Percentiles rank a stretch among this genome's conserved stretches.
These are phyloP conservation scores for Ormyrus labotus DNA, from an alignment of 2,888 invertebrate genomes.

Conservation along the genomic window DNA sequence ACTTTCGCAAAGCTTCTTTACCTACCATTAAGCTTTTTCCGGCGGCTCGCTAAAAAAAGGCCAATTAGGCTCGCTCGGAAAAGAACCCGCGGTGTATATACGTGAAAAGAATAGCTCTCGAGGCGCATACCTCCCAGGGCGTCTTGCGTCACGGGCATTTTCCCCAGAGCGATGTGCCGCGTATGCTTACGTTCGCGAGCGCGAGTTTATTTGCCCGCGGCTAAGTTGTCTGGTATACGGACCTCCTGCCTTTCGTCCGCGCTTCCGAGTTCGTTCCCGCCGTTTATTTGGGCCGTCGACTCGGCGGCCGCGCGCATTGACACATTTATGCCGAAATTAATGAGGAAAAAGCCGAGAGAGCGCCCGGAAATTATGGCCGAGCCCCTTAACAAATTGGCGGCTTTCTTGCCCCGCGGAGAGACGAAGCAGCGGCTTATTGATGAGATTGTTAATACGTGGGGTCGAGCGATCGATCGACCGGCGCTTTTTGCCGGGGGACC, in stretches of 20 bases:
- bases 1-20: too few relatives aligned
- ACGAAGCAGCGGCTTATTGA: constrained; percentile 69
- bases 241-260: constrained; percentile 20
- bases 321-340: constrained; percentile 22
- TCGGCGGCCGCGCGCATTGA: not conserved
- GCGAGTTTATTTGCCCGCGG: constrained; percentile 13
- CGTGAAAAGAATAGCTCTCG: too few relatives aligned
- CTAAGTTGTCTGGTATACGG: constrained; percentile 16
- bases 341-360: constrained; percentile 7
- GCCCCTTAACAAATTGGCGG: constrained; percentile 70
- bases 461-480: constrained; percentile 67
- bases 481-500: constrained; percentile 15
- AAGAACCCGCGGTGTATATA: too few relatives aligned
- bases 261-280: constrained; percentile 7
- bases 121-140: too few relatives aligned
- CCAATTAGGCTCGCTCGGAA: too few relatives aligned
- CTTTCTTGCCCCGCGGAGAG: constrained; percentile 65
- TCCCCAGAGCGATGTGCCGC: too few relatives aligned
- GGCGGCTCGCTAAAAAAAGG: too few relatives aligned
- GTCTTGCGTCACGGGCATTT: too few relatives aligned
- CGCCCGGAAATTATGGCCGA: constrained; percentile 43
- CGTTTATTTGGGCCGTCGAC: not conserved
- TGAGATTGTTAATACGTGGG: constrained; percentile 75
- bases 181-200: too few relatives aligned
- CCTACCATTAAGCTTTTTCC: too few relatives aligned